A percentile compares a stretch with the other conserved stretches of the same genome.
Conservation (phyloP, 1,140 invertebrate species). For the Odontomachus brunneus region DNA sequence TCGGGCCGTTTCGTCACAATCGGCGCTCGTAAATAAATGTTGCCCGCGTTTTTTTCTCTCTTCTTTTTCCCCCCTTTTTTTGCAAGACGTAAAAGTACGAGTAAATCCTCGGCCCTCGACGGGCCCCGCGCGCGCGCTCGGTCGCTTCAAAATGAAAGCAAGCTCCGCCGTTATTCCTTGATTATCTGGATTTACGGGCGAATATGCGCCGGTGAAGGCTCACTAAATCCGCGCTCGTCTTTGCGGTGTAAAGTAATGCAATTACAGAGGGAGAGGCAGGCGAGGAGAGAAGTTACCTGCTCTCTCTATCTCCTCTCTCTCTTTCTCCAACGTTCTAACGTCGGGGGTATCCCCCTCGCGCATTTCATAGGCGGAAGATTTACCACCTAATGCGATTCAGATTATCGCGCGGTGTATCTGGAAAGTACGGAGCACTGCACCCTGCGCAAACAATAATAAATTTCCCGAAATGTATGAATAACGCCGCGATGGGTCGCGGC, state of each 20-base stretch:
- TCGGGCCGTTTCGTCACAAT: slow-evolving; percentile 63
- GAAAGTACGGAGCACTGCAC: not conserved
- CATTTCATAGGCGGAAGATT: not conserved
- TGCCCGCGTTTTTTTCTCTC: not conserved
- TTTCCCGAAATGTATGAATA: slow-evolving; percentile 18
- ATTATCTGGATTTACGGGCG: slow-evolving; percentile 27
- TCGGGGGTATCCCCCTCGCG: not conserved
- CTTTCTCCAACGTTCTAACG: too few species aligned
- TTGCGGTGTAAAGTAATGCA: not conserved
- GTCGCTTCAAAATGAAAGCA: slow-evolving; percentile 6
- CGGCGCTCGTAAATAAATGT: slow-evolving; percentile 62
- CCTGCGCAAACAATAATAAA: slow-evolving; percentile 6
- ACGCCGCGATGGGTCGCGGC: not conserved
- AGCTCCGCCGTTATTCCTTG: slow-evolving; percentile 12
- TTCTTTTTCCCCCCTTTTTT: not conserved
- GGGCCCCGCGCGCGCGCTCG: too few species aligned
- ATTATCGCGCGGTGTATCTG: not conserved
- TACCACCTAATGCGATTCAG: not conserved
- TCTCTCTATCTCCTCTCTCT: too few species aligned
- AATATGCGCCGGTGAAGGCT: not conserved
- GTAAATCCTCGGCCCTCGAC: slow-evolving; percentile 7
- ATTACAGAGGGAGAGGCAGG: not conserved
- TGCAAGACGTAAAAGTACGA: slow-evolving; percentile 7
- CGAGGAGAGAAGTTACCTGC: too few species aligned
- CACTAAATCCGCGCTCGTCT: not conserved